phyloP scores from a whole-genome alignment of 2,113 vertebrate genomes.

The Cebidichthys violaceus region DNA sequence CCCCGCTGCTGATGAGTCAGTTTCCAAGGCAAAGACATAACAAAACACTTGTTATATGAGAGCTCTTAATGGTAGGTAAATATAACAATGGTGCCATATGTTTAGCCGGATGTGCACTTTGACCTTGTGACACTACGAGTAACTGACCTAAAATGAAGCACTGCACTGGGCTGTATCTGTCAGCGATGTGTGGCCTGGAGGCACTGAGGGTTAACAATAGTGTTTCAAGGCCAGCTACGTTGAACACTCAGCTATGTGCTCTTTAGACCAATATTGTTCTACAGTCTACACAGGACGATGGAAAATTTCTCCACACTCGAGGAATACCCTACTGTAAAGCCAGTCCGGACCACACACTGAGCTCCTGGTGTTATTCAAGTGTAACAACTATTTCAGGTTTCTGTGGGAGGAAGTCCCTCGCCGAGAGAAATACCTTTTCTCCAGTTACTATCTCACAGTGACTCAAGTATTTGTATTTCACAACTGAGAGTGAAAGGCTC shows the following conservation, averaged over 20 bases:
- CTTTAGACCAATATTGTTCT: conserved; percentile 78
- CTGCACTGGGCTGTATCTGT: not conserved
- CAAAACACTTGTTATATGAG: conserved; percentile 45
- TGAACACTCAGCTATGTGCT: conserved; percentile 71
- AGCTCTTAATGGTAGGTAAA: conserved; percentile 52
- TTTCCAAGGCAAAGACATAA: conserved; percentile 54
- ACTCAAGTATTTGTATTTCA: conserved; percentile 63
- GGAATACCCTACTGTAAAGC: conserved; percentile 59
- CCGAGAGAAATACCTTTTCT: conserved; percentile 58
- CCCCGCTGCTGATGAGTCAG: conserved; percentile 56
- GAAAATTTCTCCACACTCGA: conserved; percentile 69
- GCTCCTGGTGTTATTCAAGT: conserved; percentile 33
- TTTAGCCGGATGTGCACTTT: conserved; percentile 55
- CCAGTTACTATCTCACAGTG: conserved; percentile 48
- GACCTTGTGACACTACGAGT: conserved; percentile 29
- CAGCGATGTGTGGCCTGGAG: conserved; percentile 56
- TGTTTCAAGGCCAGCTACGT: conserved; percentile 62
- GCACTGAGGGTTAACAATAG: conserved; percentile 37
- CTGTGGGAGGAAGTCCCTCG: conserved; percentile 54
- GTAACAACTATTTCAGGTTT: conserved; percentile 52
- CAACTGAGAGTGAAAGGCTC: conserved; percentile 52
- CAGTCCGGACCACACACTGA: conserved; percentile 72
- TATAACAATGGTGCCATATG: conserved; percentile 38
- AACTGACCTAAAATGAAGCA: conserved; percentile 4
- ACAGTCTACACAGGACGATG: conserved; percentile 66